Conservation (phyloP, 2,888 invertebrate genomes). For the Synanthedon tipuliformis region DNA sequence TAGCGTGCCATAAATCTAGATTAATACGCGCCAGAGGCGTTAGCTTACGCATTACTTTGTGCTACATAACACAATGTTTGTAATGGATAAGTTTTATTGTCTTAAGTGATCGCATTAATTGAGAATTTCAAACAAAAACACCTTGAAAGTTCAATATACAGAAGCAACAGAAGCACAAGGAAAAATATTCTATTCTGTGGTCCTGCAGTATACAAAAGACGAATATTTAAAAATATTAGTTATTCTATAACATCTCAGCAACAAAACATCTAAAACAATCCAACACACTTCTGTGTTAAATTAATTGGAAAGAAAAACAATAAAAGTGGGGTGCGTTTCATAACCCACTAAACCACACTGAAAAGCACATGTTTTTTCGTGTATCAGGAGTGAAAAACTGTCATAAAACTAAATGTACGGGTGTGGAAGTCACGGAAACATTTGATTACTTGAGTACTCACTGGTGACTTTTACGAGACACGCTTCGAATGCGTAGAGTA, state of each 20-base stretch:
- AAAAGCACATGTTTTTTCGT: neutral
- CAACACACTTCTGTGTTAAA: too few species aligned
- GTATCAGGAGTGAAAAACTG: neutral
- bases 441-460: neutral
- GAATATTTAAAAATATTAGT: too few species aligned
- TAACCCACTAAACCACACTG: too few species aligned
- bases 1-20: constrained; percentile 6
- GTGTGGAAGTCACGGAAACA: neutral
- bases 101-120: neutral
- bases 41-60: neutral
- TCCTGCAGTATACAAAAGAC: too few species aligned
- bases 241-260: too few species aligned
- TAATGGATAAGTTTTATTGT: neutral
- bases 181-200: too few species aligned
- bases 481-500: too few species aligned
- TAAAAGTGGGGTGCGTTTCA: too few species aligned
- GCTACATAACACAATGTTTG: neutral
- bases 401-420: neutral
- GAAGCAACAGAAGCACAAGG: too few species aligned
- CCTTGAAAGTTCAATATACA: too few species aligned
- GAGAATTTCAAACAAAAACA: neutral
- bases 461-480: neutral
- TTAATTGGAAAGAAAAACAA: too few species aligned
- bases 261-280: too few species aligned
- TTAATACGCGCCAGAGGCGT: neutral